Base-by-base conservation (phyloP, 2,888 invertebrate species). In the Pristionchus exspectatus region DNA sequence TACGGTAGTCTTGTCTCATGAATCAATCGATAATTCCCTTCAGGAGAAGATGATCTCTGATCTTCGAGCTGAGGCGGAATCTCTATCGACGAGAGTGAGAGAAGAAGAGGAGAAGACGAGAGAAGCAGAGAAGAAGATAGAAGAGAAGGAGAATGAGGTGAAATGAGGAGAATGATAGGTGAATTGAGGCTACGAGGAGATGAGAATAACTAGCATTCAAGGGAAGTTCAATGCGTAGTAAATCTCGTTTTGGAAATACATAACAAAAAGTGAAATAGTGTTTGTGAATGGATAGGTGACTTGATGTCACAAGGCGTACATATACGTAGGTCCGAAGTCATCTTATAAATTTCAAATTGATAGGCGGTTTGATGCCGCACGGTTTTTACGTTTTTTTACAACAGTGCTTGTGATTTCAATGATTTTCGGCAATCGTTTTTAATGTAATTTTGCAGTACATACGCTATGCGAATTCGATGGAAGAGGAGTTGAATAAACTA, bases 61-160 rank as follows among this genome's bases (percentile, higher is more conserved):
- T 56, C 74, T 88, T 18, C 72, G 87, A 30, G 30, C 72, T 0
- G 74, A 88, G 56, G 72, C 74, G 56, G 87, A 88, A 21, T 66
- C 50, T 66, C 44, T 90, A 38, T 87, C 87, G 27, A 88, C 87
- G 56, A 89, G 90, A 81, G 54, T 90, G 56, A 90, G 90, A n/a
- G 90, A 90, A 50, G 85, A 89, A 87, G 90, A 90, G 63, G 88
- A 87, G 24, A 90, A 88, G 69, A 90, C 89, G 74, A 90, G 89
- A 85, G 90, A 88, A 24, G 87, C 30, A 16, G 90, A 90, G 63
- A 90, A 77, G 85, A n/a, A 63, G 54, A 54, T 54, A 50, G 74
- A 87, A 16, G 21, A 88, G 30, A 86, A 72, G 38, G 38, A 74
- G 59, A 87, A 72, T 33, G 77, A 89, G 69, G 87, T 90, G 66